Conservation (phyloP, 2,888 invertebrate species). For the Plemyria rubiginata region DNA sequence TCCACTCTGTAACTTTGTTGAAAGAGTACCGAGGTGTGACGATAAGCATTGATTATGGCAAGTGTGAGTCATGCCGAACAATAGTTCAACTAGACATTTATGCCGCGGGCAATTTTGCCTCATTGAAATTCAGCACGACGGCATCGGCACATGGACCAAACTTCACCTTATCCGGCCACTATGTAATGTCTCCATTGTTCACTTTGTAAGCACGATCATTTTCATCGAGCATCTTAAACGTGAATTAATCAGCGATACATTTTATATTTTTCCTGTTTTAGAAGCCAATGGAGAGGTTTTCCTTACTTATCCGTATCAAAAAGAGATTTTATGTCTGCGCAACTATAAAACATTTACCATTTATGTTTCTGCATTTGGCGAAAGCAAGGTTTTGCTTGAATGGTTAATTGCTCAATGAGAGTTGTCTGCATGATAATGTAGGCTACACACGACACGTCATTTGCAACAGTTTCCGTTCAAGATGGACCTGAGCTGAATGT, state of each 20-base stretch:
- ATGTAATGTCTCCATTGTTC: slow-evolving; percentile 81
- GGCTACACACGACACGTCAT: slow-evolving; percentile 59
- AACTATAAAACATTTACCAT: slow-evolving; percentile 45
- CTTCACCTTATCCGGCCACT: slow-evolving; percentile 74
- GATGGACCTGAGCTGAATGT: slow-evolving; percentile 33
- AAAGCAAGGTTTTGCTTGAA: slow-evolving; percentile 62
- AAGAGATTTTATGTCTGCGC: slow-evolving; percentile 45
- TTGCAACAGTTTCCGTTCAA: slow-evolving; percentile 47
- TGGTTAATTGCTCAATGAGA: slow-evolving; percentile 64
- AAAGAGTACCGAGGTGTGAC: slow-evolving; percentile 46
- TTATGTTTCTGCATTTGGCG: slow-evolving; percentile 56
- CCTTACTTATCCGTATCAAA: slow-evolving; percentile 39
- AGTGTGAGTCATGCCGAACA: slow-evolving; percentile 66
- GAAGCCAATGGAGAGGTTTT: slow-evolving; percentile 13
- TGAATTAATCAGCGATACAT: slow-evolving; percentile 30
- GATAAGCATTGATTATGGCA: slow-evolving; percentile 59
- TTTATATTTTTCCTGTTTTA: slow-evolving; percentile 24
- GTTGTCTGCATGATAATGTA: slow-evolving; percentile 56
- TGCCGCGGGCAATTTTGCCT: slow-evolving; percentile 58
- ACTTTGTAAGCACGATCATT: slow-evolving; percentile 66
- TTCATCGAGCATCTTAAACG: slow-evolving; percentile 45
- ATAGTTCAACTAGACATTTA: slow-evolving; percentile 62
- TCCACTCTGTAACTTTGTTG: slow-evolving; percentile 20
- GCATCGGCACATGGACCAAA: slow-evolving; percentile 65
- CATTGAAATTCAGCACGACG: slow-evolving; percentile 77